Conservation (phyloP, 1,140 invertebrate genomes). For the Tribolium castaneum region DNA sequence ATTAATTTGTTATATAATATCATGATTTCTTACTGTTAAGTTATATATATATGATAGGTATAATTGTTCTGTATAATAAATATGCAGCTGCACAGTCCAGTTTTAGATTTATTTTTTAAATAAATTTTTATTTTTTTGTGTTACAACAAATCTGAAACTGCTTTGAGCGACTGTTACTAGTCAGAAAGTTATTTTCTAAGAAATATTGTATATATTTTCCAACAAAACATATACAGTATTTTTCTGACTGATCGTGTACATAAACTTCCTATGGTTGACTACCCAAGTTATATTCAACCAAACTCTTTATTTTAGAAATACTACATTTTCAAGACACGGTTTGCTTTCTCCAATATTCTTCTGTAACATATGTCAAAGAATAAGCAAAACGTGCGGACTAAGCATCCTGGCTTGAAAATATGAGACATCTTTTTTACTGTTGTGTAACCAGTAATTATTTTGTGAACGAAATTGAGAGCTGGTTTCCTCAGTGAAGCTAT, state of each 20-base stretch:
- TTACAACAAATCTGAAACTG: slow-evolving; percentile 54
- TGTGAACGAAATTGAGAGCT: slow-evolving; percentile 44
- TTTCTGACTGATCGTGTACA: slow-evolving; percentile 57
- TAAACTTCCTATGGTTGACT: slow-evolving; percentile 35
- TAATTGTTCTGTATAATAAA: slow-evolving; percentile 60
- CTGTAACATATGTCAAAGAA: slow-evolving; percentile 11
- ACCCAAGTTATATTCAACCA: slow-evolving; percentile 20
- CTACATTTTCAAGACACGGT: slow-evolving; percentile 7
- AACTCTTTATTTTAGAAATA: slow-evolving; percentile 26
- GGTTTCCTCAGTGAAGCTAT: slow-evolving; percentile 44
- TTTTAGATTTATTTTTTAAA: slow-evolving; percentile 54
- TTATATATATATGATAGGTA: slow-evolving; percentile 59
- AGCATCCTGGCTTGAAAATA: slow-evolving; percentile 6
- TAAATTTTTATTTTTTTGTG: slow-evolving; percentile 19
- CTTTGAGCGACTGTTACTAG: slow-evolving; percentile 56
- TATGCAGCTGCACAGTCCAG: slow-evolving; percentile 57
- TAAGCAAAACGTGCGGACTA: background rate
- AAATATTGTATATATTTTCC: slow-evolving; percentile 59
- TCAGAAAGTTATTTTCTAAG: slow-evolving; percentile 50
- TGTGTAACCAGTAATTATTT: slow-evolving; percentile 45
- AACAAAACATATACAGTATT: slow-evolving; percentile 58
- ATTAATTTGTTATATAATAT: slow-evolving; percentile 51
- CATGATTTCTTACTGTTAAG: slow-evolving; percentile 55
- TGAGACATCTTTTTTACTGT: slow-evolving; percentile 31
- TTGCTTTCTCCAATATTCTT: background rate